A percentile compares a stretch with the other conserved stretches of the same genome.
These are phyloP conservation scores for Yoshiicerus persimilis DNA, from an alignment of 1,140 invertebrate genomes.

Conservation along the genomic window DNA sequence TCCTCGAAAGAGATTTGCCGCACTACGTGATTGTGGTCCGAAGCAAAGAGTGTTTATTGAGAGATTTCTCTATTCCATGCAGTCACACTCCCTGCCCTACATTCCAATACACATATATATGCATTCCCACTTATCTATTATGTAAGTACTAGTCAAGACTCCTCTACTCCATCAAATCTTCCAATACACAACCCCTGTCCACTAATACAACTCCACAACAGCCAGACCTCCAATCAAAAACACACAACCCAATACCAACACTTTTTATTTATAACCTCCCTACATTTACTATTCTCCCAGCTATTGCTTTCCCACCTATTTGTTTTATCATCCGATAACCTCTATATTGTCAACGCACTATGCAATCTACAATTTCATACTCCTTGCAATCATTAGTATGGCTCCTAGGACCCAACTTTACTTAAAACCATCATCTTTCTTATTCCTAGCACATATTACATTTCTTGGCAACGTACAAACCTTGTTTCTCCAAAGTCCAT, in stretches of 20 bases:
- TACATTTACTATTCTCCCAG: no score
- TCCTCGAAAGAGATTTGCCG: slow-evolving; percentile 33
- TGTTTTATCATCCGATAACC: no score
- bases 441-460: not conserved
- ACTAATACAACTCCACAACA: not conserved
- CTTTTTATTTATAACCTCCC: not conserved
- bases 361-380: not conserved
- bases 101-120: not conserved
- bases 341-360: not conserved
- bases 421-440: not conserved
- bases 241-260: not conserved
- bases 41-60: slow-evolving; percentile 46
- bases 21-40: slow-evolving; percentile 44
- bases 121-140: not conserved
- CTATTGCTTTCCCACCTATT: no score
- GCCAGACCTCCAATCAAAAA: not conserved
- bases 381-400: not conserved
- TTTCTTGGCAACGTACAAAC: not conserved
- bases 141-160: not conserved
- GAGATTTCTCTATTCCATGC: slow-evolving; percentile 37
- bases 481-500: not conserved
- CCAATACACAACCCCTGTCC: not conserved
- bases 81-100: not conserved
- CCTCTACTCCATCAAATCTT: not conserved
- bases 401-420: not conserved